These are phyloP conservation scores for Scaptomyza caliginosa DNA, from an alignment of 2,888 invertebrate species.

Conservation along the genomic window DNA sequence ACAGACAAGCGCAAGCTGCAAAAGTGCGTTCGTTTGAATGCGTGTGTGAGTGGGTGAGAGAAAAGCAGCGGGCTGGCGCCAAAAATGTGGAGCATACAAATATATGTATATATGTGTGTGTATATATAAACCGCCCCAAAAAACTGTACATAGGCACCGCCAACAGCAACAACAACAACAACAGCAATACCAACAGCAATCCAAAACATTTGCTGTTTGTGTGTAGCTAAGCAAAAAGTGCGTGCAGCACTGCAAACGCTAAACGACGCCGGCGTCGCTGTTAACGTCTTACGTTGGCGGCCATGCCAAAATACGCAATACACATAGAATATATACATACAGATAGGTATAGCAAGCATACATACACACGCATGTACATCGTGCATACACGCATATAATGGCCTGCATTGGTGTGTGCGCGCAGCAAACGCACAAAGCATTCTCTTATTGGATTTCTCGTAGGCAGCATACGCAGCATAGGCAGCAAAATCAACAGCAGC, in stretches of 20 bases:
- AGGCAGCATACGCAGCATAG: conserved; percentile 47
- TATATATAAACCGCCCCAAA: conserved; percentile 45
- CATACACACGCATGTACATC: conserved; percentile 30
- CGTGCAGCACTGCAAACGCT: conserved; percentile 62
- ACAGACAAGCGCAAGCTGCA: conserved; percentile 70
- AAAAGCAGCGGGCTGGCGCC: conserved; percentile 50
- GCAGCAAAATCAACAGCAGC: conserved; percentile 23
- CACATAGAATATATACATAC: conserved; percentile 18
- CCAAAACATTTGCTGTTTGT: conserved; percentile 39
- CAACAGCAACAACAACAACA: conserved; percentile 4
- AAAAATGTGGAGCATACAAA: conserved; percentile 71
- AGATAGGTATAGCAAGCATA: neutral
- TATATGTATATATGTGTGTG: neutral
- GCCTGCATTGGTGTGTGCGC: conserved; percentile 73
- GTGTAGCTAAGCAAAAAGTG: conserved; percentile 70
- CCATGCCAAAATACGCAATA: conserved; percentile 63
- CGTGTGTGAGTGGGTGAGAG: conserved; percentile 15
- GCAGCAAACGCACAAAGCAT: conserved; percentile 60
- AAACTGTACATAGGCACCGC: conserved; percentile 55
- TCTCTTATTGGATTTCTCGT: conserved; percentile 69
- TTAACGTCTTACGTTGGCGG: conserved; percentile 37
- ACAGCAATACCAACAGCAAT: conserved; percentile 2
- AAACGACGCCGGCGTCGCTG: conserved; percentile 36
- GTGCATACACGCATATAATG: conserved; percentile 71
- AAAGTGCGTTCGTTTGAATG: conserved; percentile 70